Percentiles rank a stretch among this genome's conserved stretches.
phyloP scores from a whole-genome alignment of 2,797 vertebrate species.

The Rhinichthys osculus region DNA sequence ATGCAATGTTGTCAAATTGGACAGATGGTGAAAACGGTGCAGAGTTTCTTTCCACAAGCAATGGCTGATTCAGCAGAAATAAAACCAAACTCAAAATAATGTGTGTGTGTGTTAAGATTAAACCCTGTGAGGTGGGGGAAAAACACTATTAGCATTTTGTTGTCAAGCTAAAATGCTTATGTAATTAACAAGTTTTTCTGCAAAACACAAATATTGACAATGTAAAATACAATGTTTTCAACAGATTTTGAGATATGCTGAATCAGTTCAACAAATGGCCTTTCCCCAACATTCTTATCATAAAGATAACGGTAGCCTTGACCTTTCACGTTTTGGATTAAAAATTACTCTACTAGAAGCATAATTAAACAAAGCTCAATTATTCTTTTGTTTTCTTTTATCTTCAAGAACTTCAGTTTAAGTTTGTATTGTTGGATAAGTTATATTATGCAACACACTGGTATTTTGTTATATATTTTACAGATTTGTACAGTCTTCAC shows the following conservation, averaged over 20 bases:
- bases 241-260: not conserved
- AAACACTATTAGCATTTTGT: no score
- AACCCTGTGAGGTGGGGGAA: no score
- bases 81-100: not conserved
- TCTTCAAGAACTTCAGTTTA: not conserved
- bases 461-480: no score
- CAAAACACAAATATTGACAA: not conserved
- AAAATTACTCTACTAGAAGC: not conserved
- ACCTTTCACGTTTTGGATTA: not conserved
- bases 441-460: not conserved
- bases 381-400: not conserved
- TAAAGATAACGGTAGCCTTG: constrained; percentile 22
- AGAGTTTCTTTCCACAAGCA: not conserved
- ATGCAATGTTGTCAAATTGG: no score
- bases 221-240: constrained; percentile 52
- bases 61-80: not conserved
- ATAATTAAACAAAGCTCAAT: not conserved
- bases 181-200: not conserved
- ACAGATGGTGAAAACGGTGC: no score
- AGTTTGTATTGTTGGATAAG: not conserved
- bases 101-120: not conserved
- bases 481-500: not conserved
- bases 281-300: constrained; percentile 3
- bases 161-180: not conserved
- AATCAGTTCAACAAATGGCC: not conserved